These are phyloP conservation scores for Oreochromis tanganicae DNA, from an alignment of 2,113 vertebrate species.

Conservation along the genomic window DNA sequence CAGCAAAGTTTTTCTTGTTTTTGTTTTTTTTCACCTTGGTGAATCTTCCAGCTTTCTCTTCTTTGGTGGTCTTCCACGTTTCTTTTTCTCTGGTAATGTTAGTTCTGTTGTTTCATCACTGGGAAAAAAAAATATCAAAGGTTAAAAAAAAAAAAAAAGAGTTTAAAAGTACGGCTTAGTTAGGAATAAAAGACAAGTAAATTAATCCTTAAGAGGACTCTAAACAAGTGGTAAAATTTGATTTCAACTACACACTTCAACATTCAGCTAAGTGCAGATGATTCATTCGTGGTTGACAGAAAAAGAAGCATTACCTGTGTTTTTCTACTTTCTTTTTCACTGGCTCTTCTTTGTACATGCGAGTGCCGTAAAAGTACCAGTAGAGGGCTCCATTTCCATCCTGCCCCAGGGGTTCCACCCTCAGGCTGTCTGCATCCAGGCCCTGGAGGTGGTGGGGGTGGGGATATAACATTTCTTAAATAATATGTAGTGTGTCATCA, in stretches of 20 bases:
- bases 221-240: background rate
- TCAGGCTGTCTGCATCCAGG: slow-evolving; percentile 91
- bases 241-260: background rate
- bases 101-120: slow-evolving; percentile 54
- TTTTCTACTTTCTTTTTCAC: slow-evolving; percentile 66
- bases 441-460: slow-evolving; percentile 70
- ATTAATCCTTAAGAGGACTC: background rate
- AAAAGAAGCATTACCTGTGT: slow-evolving; percentile 69
- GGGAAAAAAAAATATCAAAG: background rate
- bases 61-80: slow-evolving; percentile 91
- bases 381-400: slow-evolving; percentile 92
- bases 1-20: background rate
- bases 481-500: background rate
- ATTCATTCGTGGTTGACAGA: background rate
- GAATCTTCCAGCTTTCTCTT: slow-evolving; percentile 82
- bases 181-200: background rate
- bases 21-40: slow-evolving; percentile 61
- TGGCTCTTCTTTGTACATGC: slow-evolving; percentile 95
- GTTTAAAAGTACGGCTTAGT: background rate
- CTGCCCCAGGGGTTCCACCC: slow-evolving; percentile 92
- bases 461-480: background rate
- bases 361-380: slow-evolving; percentile 97
- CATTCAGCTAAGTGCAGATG: background rate
- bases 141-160: background rate
- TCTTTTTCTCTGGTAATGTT: slow-evolving; percentile 74